Percentiles rank a stretch among this genome's conserved stretches.
phyloP scores from a whole-genome alignment of 2,888 invertebrate species.

The Charanyca ferruginea region DNA sequence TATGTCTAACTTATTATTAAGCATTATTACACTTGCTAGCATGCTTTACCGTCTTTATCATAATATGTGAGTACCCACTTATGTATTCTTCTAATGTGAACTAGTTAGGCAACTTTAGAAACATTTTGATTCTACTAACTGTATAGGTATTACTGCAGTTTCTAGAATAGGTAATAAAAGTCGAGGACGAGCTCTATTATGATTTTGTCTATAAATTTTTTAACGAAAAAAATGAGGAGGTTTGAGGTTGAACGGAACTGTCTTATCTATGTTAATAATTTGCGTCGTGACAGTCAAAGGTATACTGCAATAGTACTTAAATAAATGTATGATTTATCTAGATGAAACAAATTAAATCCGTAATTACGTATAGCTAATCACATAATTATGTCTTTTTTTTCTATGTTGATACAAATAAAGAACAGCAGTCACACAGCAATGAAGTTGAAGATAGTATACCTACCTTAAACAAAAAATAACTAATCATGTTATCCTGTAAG shows the following conservation, averaged over 20 bases:
- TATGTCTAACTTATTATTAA: no score
- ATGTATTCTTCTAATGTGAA: slow-evolving; percentile 35
- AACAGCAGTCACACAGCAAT: not conserved
- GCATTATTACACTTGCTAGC: not conserved
- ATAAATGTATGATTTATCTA: slow-evolving; percentile 49
- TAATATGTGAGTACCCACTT: not conserved
- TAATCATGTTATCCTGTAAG: no score
- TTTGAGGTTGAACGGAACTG: slow-evolving; percentile 2
- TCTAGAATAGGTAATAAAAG: not conserved
- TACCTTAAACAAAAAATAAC: no score
- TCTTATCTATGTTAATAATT: slow-evolving; percentile 28
- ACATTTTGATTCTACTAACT: not conserved
- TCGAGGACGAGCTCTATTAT: slow-evolving; percentile 4
- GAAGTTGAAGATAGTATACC: no score
- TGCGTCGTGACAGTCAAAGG: slow-evolving; percentile 18
- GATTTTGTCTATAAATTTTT: not conserved
- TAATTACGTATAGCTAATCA: slow-evolving; percentile 55
- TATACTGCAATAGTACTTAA: slow-evolving; percentile 48
- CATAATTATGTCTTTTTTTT: slow-evolving; percentile 30
- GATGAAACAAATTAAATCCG: slow-evolving; percentile 41
- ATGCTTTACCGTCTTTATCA: not conserved
- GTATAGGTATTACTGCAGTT: slow-evolving; percentile 22
- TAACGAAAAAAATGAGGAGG: slow-evolving; percentile 6
- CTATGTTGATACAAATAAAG: not conserved
- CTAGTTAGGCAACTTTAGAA: not conserved